These are phyloP conservation scores for Petromus typicus DNA, from an alignment of 2,113 vertebrate genomes.

Conservation along the genomic window DNA sequence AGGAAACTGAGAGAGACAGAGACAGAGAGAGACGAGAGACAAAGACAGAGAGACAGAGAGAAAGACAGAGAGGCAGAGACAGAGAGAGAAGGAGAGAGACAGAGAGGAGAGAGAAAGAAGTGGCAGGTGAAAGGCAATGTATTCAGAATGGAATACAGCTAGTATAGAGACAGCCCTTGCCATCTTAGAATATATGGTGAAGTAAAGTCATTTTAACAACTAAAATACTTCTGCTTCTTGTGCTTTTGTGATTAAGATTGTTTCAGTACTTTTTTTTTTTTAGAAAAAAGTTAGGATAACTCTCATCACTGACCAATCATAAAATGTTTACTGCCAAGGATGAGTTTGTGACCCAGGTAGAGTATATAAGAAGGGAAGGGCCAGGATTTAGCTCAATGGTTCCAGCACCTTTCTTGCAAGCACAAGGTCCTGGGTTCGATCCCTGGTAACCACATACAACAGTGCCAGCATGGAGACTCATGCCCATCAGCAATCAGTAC, in stretches of 20 bases:
- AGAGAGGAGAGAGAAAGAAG: not conserved
- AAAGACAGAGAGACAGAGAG: no score
- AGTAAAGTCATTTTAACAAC: not conserved
- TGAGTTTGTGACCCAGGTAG: not conserved
- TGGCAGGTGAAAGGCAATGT: not conserved
- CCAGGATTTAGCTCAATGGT: no score
- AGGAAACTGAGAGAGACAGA: not conserved
- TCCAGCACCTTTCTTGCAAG: no score
- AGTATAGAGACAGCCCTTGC: not conserved
- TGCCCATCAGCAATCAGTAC: no score
- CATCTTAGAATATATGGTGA: not conserved
- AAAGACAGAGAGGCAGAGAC: not conserved
- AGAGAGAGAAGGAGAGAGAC: not conserved
- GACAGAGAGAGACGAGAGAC: no score
- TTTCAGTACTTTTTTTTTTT: not conserved
- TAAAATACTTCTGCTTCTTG: not conserved
- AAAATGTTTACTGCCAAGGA: not conserved
- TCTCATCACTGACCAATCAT: not conserved
- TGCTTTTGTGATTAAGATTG: conserved; percentile 11
- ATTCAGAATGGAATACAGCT: not conserved
- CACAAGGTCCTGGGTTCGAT: no score
- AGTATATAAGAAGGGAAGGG: not conserved
- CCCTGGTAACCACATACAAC: no score
- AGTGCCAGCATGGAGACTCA: no score
- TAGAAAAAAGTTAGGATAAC: conserved; percentile 15